Conservation (phyloP, 1,140 invertebrate species). For the Saccostrea glomerata region DNA sequence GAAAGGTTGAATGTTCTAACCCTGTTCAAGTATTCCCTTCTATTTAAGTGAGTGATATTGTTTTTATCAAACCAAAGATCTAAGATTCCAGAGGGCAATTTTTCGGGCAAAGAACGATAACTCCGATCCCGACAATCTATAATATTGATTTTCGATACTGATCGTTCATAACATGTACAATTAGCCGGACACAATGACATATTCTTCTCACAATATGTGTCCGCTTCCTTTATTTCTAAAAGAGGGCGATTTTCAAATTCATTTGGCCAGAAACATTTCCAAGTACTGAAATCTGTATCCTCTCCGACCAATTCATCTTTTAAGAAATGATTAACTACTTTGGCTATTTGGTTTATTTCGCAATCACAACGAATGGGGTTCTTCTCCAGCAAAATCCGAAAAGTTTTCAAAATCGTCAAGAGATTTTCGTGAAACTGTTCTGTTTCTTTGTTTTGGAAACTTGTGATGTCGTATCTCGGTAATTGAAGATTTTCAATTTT, state of each 20-base stretch:
- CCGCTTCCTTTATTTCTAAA: slow-evolving; percentile 50
- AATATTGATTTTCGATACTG: slow-evolving; percentile 54
- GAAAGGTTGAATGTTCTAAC: slow-evolving; percentile 50
- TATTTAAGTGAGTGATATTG: slow-evolving; percentile 58
- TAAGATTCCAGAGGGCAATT: slow-evolving; percentile 53
- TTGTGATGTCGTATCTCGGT: neutral
- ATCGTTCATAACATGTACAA: slow-evolving; percentile 63
- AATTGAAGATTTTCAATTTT: slow-evolving; percentile 52
- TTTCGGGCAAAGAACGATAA: slow-evolving; percentile 49
- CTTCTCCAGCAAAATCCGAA: slow-evolving; percentile 57
- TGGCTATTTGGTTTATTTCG: slow-evolving; percentile 59
- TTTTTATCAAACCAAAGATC: slow-evolving; percentile 69
- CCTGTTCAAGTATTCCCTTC: slow-evolving; percentile 17
- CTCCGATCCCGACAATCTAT: slow-evolving; percentile 62
- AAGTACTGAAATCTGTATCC: slow-evolving; percentile 61
- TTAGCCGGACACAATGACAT: slow-evolving; percentile 54
- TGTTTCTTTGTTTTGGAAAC: neutral
- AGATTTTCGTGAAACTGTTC: slow-evolving; percentile 43
- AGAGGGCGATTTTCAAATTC: slow-evolving; percentile 56
- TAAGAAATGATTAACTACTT: slow-evolving; percentile 41
- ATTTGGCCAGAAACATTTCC: slow-evolving; percentile 61
- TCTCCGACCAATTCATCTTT: slow-evolving; percentile 46
- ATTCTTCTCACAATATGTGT: slow-evolving; percentile 62
- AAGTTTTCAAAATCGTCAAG: slow-evolving; percentile 56
- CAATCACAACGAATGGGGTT: slow-evolving; percentile 65